phyloP scores from a whole-genome alignment of 2,888 invertebrate species.

The Metacarcinus magister region DNA sequence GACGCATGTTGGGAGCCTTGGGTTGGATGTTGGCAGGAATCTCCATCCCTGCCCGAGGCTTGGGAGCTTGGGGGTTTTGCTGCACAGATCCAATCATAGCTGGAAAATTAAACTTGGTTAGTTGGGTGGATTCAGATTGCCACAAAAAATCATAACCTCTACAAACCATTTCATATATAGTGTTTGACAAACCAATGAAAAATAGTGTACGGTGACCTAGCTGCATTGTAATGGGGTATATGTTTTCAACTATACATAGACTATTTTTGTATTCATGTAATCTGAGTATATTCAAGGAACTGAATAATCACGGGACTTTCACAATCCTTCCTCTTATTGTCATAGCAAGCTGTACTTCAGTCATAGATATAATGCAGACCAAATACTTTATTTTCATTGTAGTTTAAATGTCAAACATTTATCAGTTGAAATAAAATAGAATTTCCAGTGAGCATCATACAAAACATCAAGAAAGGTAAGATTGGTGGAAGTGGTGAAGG shows the following conservation, averaged over 20 bases:
- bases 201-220: background rate
- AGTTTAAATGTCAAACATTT: too few relatives aligned
- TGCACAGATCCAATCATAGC: slow-evolving; percentile 80
- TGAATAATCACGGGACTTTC: too few relatives aligned
- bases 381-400: too few relatives aligned
- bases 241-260: background rate
- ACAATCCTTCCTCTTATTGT: too few relatives aligned
- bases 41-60: slow-evolving; percentile 76
- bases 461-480: too few relatives aligned
- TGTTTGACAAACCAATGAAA: background rate
- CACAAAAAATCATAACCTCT: background rate
- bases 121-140: background rate
- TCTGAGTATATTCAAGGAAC: too few relatives aligned
- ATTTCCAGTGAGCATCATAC: too few relatives aligned
- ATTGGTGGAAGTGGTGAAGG: too few relatives aligned
- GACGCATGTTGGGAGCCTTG: slow-evolving; percentile 78
- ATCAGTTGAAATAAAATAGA: too few relatives aligned
- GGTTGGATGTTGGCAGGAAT: slow-evolving; percentile 82
- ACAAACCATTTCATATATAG: background rate
- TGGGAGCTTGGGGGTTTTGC: slow-evolving; percentile 68
- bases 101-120: slow-evolving; percentile 50
- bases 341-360: too few relatives aligned
- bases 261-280: too few relatives aligned
- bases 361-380: too few relatives aligned
- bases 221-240: background rate